Evolutionary conservation across 2,888 invertebrate species (phyloP).

Genomic region (Zygogramma bicolorata): DNA sequence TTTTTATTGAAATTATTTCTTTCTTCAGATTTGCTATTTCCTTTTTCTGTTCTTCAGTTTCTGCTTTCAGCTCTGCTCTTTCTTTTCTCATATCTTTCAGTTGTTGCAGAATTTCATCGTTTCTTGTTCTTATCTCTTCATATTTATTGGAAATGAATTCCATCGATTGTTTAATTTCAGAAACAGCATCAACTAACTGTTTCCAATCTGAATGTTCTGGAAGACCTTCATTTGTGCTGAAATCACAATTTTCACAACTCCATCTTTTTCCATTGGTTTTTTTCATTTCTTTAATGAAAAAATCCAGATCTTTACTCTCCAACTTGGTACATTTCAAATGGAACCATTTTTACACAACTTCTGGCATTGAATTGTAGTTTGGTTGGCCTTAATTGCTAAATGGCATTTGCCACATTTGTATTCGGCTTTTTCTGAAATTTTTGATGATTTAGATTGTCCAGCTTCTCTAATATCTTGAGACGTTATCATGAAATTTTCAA

Average conservation of each 20-base stretch:
- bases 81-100: not conserved
- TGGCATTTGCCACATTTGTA: too few relatives aligned
- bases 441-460: constrained; percentile 1
- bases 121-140: not conserved
- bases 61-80: not conserved
- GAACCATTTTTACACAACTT: not conserved
- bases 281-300: not conserved
- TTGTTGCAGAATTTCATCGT: not conserved
- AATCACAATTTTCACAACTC: not conserved
- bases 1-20: not conserved
- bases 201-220: not conserved
- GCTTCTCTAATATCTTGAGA: too few relatives aligned
- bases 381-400: not conserved
- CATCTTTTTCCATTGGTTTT: not conserved
- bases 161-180: not conserved
- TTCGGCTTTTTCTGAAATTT: not conserved
- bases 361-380: not conserved
- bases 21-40: too few relatives aligned
- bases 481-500: not conserved
- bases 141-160: not conserved
- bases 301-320: not conserved
- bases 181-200: not conserved
- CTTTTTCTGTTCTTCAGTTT: not conserved
- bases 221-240: not conserved
- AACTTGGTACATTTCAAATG: not conserved